Percentiles rank a stretch among this genome's conserved stretches.
Conservation (phyloP, 92 coral and sea anemone species). For the Phenganax marumi region DNA sequence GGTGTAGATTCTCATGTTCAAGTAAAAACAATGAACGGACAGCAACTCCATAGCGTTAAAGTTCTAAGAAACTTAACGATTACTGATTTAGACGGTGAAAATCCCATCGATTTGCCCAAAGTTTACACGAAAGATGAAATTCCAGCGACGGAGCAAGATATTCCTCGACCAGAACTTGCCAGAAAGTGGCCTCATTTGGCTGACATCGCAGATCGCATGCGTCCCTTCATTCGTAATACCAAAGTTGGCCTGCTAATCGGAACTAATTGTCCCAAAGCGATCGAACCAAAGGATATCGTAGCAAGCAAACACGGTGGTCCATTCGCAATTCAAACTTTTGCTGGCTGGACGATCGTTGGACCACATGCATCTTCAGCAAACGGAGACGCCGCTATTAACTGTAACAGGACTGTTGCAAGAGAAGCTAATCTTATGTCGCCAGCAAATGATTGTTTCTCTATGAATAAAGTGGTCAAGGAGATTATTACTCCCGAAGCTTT, state of each 20-base stretch:
- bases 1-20: constrained; percentile 42
- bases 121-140: constrained; percentile 49
- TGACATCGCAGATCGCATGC: constrained; percentile 42
- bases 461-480: constrained; percentile 53
- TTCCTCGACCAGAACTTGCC: constrained; percentile 40
- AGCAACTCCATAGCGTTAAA: constrained; percentile 41
- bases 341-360: constrained; percentile 61
- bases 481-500: constrained; percentile 48
- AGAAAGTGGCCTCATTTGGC: constrained; percentile 47
- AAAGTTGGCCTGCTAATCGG: constrained; percentile 52
- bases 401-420: constrained; percentile 47
- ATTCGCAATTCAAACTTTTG: constrained; percentile 55
- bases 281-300: constrained; percentile 45
- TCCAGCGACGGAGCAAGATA: constrained; percentile 39
- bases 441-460: constrained; percentile 48
- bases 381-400: constrained; percentile 21
- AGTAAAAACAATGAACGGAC: constrained; percentile 50
- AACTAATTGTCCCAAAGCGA: constrained; percentile 57
- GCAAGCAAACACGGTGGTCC: constrained; percentile 50
- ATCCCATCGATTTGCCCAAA: constrained; percentile 37
- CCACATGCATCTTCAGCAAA: constrained; percentile 32
- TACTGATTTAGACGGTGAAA: constrained; percentile 47
- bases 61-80: constrained; percentile 49
- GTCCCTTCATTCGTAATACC: constrained; percentile 30
- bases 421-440: constrained; percentile 30